These are phyloP conservation scores for Odobenus rosmarus DNA, from an alignment of 2,113 vertebrate species.

Conservation along the genomic window DNA sequence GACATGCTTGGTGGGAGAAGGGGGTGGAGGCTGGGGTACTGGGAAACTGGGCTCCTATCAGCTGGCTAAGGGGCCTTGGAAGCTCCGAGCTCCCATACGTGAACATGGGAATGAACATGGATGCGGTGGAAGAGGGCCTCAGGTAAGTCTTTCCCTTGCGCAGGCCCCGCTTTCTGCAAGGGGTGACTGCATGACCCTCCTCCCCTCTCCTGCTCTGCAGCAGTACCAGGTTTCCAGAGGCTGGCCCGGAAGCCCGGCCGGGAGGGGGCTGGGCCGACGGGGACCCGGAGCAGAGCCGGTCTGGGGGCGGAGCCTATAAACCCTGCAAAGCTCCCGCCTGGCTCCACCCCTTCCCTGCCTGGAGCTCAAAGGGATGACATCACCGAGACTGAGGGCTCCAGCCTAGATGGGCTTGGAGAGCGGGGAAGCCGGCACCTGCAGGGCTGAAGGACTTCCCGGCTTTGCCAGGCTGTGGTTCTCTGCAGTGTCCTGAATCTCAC, in stretches of 20 bases:
- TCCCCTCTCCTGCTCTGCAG: neutral
- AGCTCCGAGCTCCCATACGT: neutral
- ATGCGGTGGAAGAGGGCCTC: neutral
- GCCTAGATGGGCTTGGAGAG: neutral
- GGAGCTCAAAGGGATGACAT: slow-evolving; percentile 72
- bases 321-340: slow-evolving; percentile 7
- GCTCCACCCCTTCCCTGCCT: slow-evolving; percentile 57
- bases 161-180: neutral
- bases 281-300: neutral
- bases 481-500: neutral
- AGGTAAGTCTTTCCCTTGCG: neutral
- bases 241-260: neutral
- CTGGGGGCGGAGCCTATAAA: slow-evolving; percentile 65
- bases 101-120: neutral
- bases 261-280: neutral
- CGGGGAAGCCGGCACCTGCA: slow-evolving; percentile 60
- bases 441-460: slow-evolving; percentile 77
- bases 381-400: slow-evolving; percentile 46
- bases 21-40: neutral
- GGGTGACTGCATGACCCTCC: neutral
- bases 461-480: neutral
- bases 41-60: neutral
- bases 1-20: neutral
- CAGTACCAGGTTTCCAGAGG: neutral
- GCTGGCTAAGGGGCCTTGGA: neutral